Base-by-base conservation (phyloP, 1,140 invertebrate species). In the Chionoecetes opilio region DNA sequence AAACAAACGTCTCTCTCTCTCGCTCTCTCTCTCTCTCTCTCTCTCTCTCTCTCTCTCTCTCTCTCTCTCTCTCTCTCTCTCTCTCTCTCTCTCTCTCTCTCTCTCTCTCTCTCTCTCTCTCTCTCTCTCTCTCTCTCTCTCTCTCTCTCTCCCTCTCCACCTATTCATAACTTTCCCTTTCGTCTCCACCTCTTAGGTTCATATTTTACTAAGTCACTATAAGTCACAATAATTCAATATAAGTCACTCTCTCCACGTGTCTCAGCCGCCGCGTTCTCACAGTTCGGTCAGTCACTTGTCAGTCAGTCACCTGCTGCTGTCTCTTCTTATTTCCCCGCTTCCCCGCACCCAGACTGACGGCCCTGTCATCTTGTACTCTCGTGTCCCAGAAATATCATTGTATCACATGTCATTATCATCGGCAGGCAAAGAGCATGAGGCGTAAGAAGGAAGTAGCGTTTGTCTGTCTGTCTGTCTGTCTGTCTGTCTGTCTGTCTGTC, bases 401-500 rank as follows among this genome's bases (percentile, higher is more conserved):
- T 8, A 26, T 0, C 63, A n/a, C 63, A 75, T 17, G 21, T n/a
- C 63, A 26, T 26, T n/a, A 26, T 75, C 21, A 75, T 75, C 21
- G 3, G 5, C 11, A 53, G 63, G 63, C 21, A 75, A n/a, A 34
- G 9, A n/a, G 31, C 46, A 2, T 75, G 31, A 32, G 46, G 46
- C 90, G 26, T 6, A 5, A 46, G 29, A 17, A 75, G 46, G 34
- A 5, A 32, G 53, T 63, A 14, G 31, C 37, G 53, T 92, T n/a
- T 92, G 63, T 92, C 31, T 37, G 91, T 92, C 11, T 82, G 91
- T 82, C 63, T 82, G 91, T 35, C 6, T 92, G 91, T 92, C 31
- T 82, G 63, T 92, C 2, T 37, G 91, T 92, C 31, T 92, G 53
- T 92, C 9, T 92, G 32, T 82, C 31, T 35, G n/a, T 35, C 3